Evolutionary conservation across 2,888 invertebrate genomes (phyloP).

Genomic region (Agapetus fuscipes): DNA sequence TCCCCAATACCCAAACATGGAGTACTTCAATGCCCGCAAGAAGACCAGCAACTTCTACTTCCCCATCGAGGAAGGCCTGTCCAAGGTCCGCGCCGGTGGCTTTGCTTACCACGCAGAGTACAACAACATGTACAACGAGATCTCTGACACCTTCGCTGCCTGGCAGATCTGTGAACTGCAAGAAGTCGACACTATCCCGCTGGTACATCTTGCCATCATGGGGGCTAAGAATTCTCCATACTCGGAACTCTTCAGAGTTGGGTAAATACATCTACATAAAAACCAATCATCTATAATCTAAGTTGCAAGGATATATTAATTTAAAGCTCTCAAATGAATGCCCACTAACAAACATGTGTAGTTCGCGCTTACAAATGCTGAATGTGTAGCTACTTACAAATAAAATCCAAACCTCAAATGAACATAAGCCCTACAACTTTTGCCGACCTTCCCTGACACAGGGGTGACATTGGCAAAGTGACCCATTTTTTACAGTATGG

Average conservation of each 20-base stretch:
- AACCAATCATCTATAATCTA: no score
- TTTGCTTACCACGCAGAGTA: slow-evolving; percentile 10
- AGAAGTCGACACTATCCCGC: slow-evolving; percentile 27
- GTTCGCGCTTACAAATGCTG: no score
- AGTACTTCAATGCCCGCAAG: slow-evolving; percentile 14
- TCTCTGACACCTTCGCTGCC: slow-evolving; percentile 6
- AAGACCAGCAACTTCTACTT: slow-evolving; percentile 1
- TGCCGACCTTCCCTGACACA: no score
- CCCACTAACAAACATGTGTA: no score
- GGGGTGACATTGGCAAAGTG: no score
- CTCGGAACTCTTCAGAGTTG: slow-evolving; percentile 26
- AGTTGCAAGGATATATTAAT: no score
- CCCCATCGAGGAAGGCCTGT: slow-evolving; percentile 6
- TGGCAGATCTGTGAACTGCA: slow-evolving; percentile 31
- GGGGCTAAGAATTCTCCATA: slow-evolving; percentile 28
- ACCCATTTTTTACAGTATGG: no score
- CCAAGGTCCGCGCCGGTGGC: slow-evolving; percentile 5
- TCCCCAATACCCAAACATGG: slow-evolving; percentile 15
- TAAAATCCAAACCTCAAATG: no score
- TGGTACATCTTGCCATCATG: slow-evolving; percentile 23
- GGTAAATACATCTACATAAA: slow-evolving; percentile 17
- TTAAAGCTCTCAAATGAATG: no score
- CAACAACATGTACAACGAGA: slow-evolving; percentile 7
- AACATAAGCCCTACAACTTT: no score
- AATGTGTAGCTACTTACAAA: no score